Percentiles rank a stretch among this genome's conserved stretches.
Evolutionary conservation across 1,140 invertebrate genomes (phyloP).

Genomic region (Radopholus similis): DNA sequence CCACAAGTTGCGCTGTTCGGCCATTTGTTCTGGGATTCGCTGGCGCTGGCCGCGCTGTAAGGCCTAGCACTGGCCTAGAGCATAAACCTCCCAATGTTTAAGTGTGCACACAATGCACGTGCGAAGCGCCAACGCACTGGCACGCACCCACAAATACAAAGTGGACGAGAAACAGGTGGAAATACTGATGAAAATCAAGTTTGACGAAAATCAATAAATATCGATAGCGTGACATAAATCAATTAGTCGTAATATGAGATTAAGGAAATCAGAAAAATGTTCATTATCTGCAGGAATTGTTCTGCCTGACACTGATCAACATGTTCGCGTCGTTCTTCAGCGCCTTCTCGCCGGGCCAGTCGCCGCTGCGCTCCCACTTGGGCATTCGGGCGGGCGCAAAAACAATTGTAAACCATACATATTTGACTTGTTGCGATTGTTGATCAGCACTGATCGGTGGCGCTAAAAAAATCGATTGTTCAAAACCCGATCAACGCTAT

Average conservation of each 20-base stretch:
- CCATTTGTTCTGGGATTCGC: not conserved
- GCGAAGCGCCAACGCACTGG: conserved; percentile 18
- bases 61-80: conserved; percentile 36
- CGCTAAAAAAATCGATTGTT: too few species aligned
- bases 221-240: not conserved
- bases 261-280: not conserved
- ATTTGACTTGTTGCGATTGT: conserved; percentile 7
- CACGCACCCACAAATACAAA: conserved; percentile 34
- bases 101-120: conserved; percentile 31
- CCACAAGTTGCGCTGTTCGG: conserved; percentile 24
- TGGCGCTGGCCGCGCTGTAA: conserved; percentile 23
- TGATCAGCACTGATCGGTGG: too few species aligned
- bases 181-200: not conserved
- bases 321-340: conserved; percentile 22
- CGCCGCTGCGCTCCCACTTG: conserved; percentile 26
- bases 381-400: conserved; percentile 34
- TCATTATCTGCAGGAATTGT: conserved; percentile 28
- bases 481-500: too few species aligned
- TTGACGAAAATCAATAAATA: not conserved
- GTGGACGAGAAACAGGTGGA: conserved; percentile 36
- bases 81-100: too few species aligned
- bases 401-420: conserved; percentile 28
- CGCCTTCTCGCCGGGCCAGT: conserved; percentile 29
- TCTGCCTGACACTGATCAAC: conserved; percentile 29
- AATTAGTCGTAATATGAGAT: not conserved